Evolutionary conservation across 2,888 invertebrate species (phyloP), one percentile per base, ranked within the genome.

Genomic region (Venusia cambrica): DNA sequence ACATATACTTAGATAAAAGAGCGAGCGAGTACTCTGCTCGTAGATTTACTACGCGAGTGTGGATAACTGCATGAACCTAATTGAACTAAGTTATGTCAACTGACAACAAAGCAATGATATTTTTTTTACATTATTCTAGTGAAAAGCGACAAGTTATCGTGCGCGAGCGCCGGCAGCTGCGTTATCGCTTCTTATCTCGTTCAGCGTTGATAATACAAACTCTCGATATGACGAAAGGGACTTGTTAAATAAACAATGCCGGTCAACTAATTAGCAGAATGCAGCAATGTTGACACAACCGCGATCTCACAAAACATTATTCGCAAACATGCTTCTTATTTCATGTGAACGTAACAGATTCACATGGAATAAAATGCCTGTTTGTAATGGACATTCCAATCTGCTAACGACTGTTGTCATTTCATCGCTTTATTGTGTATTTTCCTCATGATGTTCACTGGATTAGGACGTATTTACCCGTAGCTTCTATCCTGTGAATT

Each of bases 121-220:
- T 48, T 52, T 58, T 58, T 49, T 53, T 56, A 61, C 40, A 46
- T 25, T 37, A 27, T 39, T 55, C 31, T 32, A 60, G 60, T 64
- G 62, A 57, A 79, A 73, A 72, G 60, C 64, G 74, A 63, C 62
- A 62, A 54, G 65, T 65, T 76, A 76, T 80, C 76, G 50, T 54
- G 58, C 57, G 65, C 66, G 55, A 54, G 66, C 72, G 72, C 66
- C 69, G 77, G 73, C 77, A 72, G 76, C 71, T 62, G 67, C 49
- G 62, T 51, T 80, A 78, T 83, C 80, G 55, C 42, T 47, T 39
- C 54, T 73, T 81, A 81, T 80, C 80, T 25, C 29, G 22, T 28
- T n/a, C 10, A 26, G 15, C 39, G 39, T 53, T 64, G 83, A 83
- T 83, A 81, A 61, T 52, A 52, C 51, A 45, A 55, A 54, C 55